Evolutionary conservation across 2,113 vertebrate genomes (phyloP), one percentile per base, ranked within the genome.

Genomic region (Festucalex cinctus): DNA sequence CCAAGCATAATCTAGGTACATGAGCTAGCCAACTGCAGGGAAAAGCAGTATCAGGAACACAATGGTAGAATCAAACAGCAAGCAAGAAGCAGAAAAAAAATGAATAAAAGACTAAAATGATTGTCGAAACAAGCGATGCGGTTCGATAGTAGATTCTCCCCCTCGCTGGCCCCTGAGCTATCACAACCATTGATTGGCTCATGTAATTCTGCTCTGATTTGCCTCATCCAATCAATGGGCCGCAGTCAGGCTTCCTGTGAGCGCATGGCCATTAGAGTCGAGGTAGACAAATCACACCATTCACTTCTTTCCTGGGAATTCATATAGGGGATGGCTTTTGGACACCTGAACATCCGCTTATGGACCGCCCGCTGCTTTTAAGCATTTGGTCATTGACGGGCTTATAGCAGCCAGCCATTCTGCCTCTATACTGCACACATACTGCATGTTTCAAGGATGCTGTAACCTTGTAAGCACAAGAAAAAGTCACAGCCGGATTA

Each of bases 201-300:
- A 76, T 88, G 86, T 84, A 86, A 88, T 88, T 85, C 85, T 83
- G 84, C 84, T 86, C 83, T 80, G 86, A 78, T 85, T 90, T 69
- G 69, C 77, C 83, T 85, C 41, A 63, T 70, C 83, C 84, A 85
- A 88, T 90, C 89, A 90, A 89, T 89, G 84, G 0, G 36, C 78
- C 81, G 88, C 80, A 79, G 76, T 74, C 77, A 44, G 56, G 69
- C 79, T 84, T 86, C 84, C 83, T 88, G 86, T 84, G 74, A 77
- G 70, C 68, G 73, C 60, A 73, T 65, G 60, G 78, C 79, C 86
- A 86, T 88, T 84, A 85, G 66, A 77, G 24, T n/a, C 4, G 59
- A 63, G 65, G 76, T 43, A n/a, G 67, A 70, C 71, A 80, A 78
- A 79, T 56, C 63, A 63, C 73, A 78, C 67, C 10, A 53, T 69